Evolutionary conservation across 2,888 invertebrate genomes (phyloP).

Genomic region (Agrotis ipsilon): DNA sequence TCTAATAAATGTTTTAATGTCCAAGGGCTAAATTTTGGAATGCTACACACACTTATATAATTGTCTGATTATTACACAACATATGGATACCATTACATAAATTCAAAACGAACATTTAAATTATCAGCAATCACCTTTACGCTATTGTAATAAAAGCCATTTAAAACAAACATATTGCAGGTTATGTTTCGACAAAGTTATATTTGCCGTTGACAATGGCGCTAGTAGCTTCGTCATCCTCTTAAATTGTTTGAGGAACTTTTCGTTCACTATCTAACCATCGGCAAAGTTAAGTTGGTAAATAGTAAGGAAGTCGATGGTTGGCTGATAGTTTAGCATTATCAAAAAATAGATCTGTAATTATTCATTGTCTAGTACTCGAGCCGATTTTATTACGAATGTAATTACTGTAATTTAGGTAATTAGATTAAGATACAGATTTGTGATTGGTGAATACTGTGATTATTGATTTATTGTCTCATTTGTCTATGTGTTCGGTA

Average conservation of each 20-base stretch:
- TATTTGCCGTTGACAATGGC: conserved; percentile 33
- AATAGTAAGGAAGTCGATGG: conserved; percentile 60
- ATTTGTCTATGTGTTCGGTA: conserved; percentile 46
- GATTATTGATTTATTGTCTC: conserved; percentile 66
- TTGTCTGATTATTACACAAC: conserved; percentile 49
- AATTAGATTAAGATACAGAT: conserved; percentile 70
- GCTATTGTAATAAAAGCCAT: conserved; percentile 56
- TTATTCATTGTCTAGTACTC: conserved; percentile 69
- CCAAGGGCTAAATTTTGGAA: conserved; percentile 58
- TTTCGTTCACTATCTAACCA: conserved; percentile 34
- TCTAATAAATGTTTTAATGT: conserved; percentile 29
- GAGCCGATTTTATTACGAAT: conserved; percentile 64
- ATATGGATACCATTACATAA: conserved; percentile 58
- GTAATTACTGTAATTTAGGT: conserved; percentile 70
- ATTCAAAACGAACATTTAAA: conserved; percentile 55
- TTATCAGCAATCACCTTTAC: conserved; percentile 56
- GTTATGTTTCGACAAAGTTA: conserved; percentile 52
- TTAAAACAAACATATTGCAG: conserved; percentile 63
- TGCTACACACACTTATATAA: conserved; percentile 52
- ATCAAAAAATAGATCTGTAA: conserved; percentile 69
- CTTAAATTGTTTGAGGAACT: neutral
- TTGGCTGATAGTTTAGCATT: conserved; percentile 62
- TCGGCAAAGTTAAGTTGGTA: conserved; percentile 46
- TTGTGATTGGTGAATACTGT: conserved; percentile 63
- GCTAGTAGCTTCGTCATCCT: conserved; percentile 16